phyloP scores from a whole-genome alignment of 2,113 vertebrate species.

The Malurus elegans region DNA sequence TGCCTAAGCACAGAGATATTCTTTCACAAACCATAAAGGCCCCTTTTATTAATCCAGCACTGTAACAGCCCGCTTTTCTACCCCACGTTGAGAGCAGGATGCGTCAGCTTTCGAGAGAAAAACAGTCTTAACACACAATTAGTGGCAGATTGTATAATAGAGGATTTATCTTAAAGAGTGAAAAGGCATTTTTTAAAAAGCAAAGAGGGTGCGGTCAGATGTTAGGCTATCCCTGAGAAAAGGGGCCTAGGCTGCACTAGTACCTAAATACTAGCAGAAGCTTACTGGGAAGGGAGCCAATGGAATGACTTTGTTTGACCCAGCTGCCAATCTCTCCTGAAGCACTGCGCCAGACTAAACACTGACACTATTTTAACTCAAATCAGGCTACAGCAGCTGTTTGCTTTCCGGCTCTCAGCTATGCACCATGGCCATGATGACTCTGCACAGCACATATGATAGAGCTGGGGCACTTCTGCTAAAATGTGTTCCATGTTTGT shows the following conservation, averaged over 20 bases:
- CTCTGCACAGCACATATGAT: constrained; percentile 72
- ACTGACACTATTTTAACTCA: constrained; percentile 86
- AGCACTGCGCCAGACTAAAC: constrained; percentile 94
- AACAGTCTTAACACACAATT: constrained; percentile 73
- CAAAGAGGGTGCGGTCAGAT: constrained; percentile 83
- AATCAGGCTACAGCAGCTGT: constrained; percentile 89
- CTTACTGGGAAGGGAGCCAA: constrained; percentile 86
- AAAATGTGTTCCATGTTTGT: constrained; percentile 66
- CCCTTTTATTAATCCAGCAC: constrained; percentile 77
- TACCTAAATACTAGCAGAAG: constrained; percentile 87
- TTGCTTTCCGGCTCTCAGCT: constrained; percentile 83
- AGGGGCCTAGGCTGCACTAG: constrained; percentile 78
- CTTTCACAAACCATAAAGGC: constrained; percentile 79
- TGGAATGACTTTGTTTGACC: constrained; percentile 91
- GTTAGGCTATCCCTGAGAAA: constrained; percentile 82
- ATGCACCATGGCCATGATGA: constrained; percentile 74
- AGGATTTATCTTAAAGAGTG: constrained; percentile 76
- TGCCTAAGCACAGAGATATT: constrained; percentile 81
- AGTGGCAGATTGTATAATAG: constrained; percentile 72
- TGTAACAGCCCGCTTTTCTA: constrained; percentile 71
- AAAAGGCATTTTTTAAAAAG: constrained; percentile 68
- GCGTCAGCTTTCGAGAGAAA: constrained; percentile 71
- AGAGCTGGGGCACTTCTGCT: constrained; percentile 64
- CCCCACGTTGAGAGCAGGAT: constrained; percentile 62
- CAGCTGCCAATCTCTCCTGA: constrained; percentile 93